phyloP scores from a whole-genome alignment of 92 coral and sea anemone genomes.

The Epizoanthus ramosus region DNA sequence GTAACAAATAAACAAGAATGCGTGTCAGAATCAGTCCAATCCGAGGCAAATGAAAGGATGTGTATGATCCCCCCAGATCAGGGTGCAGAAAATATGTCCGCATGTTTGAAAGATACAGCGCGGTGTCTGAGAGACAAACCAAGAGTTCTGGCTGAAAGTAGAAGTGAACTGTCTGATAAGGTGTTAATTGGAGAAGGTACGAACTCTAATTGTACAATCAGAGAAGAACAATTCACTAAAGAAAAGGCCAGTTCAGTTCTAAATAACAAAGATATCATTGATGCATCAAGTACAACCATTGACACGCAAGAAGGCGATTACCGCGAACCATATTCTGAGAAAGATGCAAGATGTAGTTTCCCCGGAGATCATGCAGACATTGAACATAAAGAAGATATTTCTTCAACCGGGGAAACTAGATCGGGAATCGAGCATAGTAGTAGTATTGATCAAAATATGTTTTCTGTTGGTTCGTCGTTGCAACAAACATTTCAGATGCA shows the following conservation, averaged over 20 bases:
- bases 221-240: neutral
- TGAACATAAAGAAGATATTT: neutral
- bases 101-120: neutral
- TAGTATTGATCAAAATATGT: neutral
- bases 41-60: neutral
- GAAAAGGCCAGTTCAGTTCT: neutral
- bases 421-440: neutral
- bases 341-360: neutral
- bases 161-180: neutral
- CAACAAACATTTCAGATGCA: neutral
- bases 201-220: neutral
- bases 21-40: neutral
- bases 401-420: neutral
- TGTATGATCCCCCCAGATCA: neutral
- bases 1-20: neutral
- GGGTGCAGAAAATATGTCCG: neutral
- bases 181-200: neutral
- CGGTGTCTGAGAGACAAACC: neutral
- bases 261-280: neutral
- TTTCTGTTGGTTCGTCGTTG: neutral
- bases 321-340: neutral
- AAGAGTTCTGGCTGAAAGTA: neutral
- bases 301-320: neutral
- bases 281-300: neutral
- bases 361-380: neutral